Conservation (phyloP, 2,797 vertebrate species). For the Manis crassicaudata region DNA sequence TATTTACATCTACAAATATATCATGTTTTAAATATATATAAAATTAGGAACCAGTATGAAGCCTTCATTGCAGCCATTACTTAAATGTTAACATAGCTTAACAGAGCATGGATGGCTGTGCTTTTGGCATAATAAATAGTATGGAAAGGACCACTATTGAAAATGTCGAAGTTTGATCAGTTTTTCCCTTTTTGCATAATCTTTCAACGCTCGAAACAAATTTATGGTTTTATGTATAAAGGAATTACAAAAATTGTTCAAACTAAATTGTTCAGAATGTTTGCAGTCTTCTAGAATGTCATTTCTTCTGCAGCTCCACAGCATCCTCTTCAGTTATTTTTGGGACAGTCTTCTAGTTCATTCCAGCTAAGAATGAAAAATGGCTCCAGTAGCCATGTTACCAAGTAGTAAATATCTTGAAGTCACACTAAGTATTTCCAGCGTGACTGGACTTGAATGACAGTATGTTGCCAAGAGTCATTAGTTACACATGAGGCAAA, state of each 20-base stretch:
- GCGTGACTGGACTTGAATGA: neutral
- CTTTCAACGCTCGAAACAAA: constrained; percentile 42
- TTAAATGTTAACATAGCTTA: neutral
- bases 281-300: neutral
- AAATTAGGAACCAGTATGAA: neutral
- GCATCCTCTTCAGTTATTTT: neutral
- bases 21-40: neutral
- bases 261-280: neutral
- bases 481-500: neutral
- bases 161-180: neutral
- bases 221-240: neutral
- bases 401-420: neutral
- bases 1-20: neutral
- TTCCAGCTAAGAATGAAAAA: neutral
- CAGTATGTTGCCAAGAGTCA: neutral
- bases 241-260: neutral
- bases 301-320: neutral
- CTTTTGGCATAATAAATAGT: neutral
- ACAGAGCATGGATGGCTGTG: neutral
- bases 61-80: neutral
- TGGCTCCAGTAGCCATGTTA: neutral
- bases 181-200: constrained; percentile 10
- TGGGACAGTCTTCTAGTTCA: neutral
- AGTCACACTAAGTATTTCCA: neutral
- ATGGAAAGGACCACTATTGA: neutral